Evolutionary conservation across 2,113 vertebrate genomes (phyloP).

Genomic region (Pleuronectes platessa): DNA sequence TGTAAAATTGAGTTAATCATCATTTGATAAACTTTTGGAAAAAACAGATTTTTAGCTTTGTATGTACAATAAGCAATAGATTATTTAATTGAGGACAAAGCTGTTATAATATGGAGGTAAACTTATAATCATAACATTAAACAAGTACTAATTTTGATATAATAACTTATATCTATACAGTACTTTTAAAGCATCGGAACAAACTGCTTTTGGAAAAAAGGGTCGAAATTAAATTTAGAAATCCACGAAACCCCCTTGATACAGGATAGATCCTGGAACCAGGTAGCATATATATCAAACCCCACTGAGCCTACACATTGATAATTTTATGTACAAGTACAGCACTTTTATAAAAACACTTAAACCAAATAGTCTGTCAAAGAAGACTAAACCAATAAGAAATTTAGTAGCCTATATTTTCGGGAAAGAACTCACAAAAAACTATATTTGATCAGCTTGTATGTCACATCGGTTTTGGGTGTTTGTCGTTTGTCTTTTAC

Average conservation of each 20-base stretch:
- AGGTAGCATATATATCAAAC: no score
- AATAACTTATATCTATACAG: no score
- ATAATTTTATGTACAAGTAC: no score
- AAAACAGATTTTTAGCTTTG: not conserved
- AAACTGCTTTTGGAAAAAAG: not conserved
- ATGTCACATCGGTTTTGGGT: not conserved
- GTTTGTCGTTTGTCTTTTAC: not conserved
- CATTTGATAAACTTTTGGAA: not conserved
- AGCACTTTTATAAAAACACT: no score
- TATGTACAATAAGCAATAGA: not conserved
- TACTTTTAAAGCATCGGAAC: no score
- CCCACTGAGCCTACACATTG: no score
- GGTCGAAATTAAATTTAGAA: no score
- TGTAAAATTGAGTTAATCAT: no score
- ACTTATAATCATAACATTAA: not conserved
- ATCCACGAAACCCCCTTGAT: no score
- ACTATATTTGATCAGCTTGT: not conserved
- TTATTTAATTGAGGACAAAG: not conserved
- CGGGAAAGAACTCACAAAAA: not conserved
- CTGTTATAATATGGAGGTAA: not conserved
- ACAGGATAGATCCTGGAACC: no score
- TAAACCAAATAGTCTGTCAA: no score
- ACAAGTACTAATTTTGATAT: not conserved
- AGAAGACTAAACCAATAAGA: not conserved
- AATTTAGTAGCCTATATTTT: not conserved